Conservation (phyloP, 2,113 vertebrate species). For the Mustelus asterias region DNA sequence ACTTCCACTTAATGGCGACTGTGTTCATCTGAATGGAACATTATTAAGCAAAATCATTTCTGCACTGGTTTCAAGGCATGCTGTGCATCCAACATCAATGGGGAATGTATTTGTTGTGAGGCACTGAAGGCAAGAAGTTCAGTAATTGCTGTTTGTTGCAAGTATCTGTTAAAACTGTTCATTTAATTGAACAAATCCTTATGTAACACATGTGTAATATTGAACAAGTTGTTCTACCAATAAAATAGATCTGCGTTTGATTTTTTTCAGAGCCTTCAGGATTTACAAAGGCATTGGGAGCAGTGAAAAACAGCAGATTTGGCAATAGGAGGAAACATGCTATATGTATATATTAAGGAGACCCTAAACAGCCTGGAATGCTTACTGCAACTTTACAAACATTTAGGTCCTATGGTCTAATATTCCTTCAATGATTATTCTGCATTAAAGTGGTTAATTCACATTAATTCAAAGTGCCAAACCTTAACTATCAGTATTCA, state of each 20-base stretch:
- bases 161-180: neutral
- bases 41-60: neutral
- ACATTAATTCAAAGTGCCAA: neutral
- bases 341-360: neutral
- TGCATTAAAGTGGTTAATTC: neutral
- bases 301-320: neutral
- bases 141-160: neutral
- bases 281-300: neutral
- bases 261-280: neutral
- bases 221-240: neutral
- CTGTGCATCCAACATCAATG: neutral
- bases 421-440: neutral
- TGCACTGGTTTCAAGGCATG: neutral
- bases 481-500: neutral
- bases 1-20: neutral
- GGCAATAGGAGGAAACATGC: neutral
- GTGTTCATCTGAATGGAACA: neutral
- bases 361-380: neutral
- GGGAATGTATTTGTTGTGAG: neutral
- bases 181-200: neutral
- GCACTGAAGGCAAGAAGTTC: neutral
- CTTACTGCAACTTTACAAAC: neutral
- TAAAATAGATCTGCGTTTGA: neutral
- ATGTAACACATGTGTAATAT: neutral
- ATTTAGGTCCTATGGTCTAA: neutral